These are phyloP conservation scores for Sandelia bainsii DNA, from an alignment of 2,797 vertebrate species.

Conservation along the genomic window DNA sequence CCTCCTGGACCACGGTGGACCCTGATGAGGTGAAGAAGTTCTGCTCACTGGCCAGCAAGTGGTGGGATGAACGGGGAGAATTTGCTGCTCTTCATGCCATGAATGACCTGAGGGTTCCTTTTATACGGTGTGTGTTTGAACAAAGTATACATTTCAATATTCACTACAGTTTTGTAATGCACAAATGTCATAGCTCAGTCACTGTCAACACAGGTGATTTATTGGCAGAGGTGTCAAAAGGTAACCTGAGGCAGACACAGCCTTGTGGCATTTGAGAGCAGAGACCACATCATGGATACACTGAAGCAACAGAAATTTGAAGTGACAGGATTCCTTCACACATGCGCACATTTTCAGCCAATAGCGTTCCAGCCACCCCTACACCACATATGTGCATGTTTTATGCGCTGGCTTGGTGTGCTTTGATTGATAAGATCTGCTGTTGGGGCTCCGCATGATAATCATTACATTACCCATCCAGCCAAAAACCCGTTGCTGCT, in stretches of 20 bases:
- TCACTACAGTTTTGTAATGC: neutral
- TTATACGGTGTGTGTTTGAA: slow-evolving; percentile 88
- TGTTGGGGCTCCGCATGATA: slow-evolving; percentile 21
- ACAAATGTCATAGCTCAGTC: neutral
- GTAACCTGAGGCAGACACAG: slow-evolving; percentile 15
- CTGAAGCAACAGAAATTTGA: slow-evolving; percentile 12
- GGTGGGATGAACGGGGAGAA: slow-evolving; percentile 95
- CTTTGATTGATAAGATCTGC: slow-evolving; percentile 74
- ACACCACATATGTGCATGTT: slow-evolving; percentile 22
- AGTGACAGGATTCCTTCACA: slow-evolving; percentile 54
- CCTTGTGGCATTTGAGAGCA: slow-evolving; percentile 10
- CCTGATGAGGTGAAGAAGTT: slow-evolving; percentile 90
- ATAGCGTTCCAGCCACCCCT: slow-evolving; percentile 10
- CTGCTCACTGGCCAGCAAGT: slow-evolving; percentile 88
- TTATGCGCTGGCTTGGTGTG: slow-evolving; percentile 14
- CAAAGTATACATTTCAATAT: neutral
- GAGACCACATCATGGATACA: neutral
- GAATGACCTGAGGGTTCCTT: slow-evolving; percentile 96
- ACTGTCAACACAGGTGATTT: neutral
- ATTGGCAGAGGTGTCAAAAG: slow-evolving; percentile 42
- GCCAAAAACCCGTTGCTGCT: slow-evolving; percentile 23
- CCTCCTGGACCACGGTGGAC: slow-evolving; percentile 88
- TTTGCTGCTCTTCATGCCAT: slow-evolving; percentile 93
- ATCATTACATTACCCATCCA: slow-evolving; percentile 54
- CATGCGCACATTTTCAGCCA: slow-evolving; percentile 48